Evolutionary conservation across 2,888 invertebrate genomes (phyloP), one percentile per base, ranked within the genome.

Genomic region (Proisotoma minuta): DNA sequence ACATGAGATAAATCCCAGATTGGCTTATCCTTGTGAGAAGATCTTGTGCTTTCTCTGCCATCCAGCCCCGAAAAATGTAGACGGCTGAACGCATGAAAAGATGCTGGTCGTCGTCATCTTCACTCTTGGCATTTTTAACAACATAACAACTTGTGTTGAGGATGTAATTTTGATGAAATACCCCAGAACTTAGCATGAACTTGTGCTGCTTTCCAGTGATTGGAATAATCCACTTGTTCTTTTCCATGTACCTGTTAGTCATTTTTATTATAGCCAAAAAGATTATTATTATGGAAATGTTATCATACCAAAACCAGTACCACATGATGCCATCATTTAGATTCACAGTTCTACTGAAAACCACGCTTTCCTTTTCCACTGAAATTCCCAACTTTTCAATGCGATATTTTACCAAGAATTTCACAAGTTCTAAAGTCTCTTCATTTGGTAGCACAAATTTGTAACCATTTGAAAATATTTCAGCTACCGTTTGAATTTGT

Each of bases 61-160:
- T n/a, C 20, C 56, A 23, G 4, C 56, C 56, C 23, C 56, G 23
- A 18, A 39, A 24, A 24, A 56, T 43, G 23, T 43, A 43, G 18
- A 5, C 4, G 4, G 20, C 20, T n/a, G 4, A 12, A 20, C 49
- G 20, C 26, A 5, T 23, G 22, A 49, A 43, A 15, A 56, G n/a
- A 56, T 56, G 34, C 43, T 56, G 56, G 40, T 56, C 56, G 43
- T 56, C 56, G 43, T 56, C 56, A 51, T 51, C 51, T 2, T 51
- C 51, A 23, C 23, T 47, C 2, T 43, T 8, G 5, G 22, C n/a
- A 43, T 56, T 23, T 2, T 20, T 40, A 2, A 56, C 56, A 18
- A 56, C 28, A 27, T 43, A 56, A 20, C 56, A 56, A 43, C 26
- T 26, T 10, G 26, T 26, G 18, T 43, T 24, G 2, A 22, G 43